Evolutionary conservation across 1,140 invertebrate genomes (phyloP).

Genomic region (Caenorhabditis tropicalis): DNA sequence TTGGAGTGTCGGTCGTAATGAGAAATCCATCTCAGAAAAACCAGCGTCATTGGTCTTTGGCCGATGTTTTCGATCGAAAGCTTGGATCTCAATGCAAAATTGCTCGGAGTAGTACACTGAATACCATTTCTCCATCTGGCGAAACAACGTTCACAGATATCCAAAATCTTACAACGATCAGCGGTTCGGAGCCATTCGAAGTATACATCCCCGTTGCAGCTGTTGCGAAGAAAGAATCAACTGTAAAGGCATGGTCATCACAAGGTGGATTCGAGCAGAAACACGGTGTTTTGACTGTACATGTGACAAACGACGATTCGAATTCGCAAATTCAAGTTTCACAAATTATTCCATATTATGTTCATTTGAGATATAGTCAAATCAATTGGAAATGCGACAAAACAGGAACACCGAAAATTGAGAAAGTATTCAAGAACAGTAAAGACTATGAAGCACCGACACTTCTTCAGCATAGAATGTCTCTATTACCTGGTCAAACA

Average conservation of each 20-base stretch:
- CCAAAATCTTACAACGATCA: not conserved
- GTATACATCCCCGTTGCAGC: not conserved
- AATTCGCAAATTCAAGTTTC: not conserved
- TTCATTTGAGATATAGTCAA: not conserved
- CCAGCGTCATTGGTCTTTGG: not conserved
- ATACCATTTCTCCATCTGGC: not conserved
- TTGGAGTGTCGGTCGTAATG: not conserved
- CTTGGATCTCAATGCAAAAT: conserved; percentile 25
- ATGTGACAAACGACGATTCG: not conserved
- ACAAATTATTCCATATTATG: conserved; percentile 12
- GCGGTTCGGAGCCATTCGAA: not conserved
- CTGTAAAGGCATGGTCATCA: conserved; percentile 10
- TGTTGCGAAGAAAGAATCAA: not conserved
- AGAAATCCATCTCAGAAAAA: conserved; percentile 13
- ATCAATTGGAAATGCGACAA: conserved; percentile 6
- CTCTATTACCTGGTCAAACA: not conserved
- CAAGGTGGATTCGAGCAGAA: conserved; percentile 28
- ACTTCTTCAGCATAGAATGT: not conserved
- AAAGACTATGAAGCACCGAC: not conserved
- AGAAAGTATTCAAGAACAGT: not conserved
- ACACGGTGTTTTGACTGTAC: conserved; percentile 5
- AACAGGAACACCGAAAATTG: not conserved
- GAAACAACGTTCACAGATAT: not conserved
- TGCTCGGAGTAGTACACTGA: not conserved
- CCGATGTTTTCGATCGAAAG: conserved; percentile 18